Conservation (phyloP, 2,797 vertebrate genomes). For the Petrocephalus sullivani region DNA sequence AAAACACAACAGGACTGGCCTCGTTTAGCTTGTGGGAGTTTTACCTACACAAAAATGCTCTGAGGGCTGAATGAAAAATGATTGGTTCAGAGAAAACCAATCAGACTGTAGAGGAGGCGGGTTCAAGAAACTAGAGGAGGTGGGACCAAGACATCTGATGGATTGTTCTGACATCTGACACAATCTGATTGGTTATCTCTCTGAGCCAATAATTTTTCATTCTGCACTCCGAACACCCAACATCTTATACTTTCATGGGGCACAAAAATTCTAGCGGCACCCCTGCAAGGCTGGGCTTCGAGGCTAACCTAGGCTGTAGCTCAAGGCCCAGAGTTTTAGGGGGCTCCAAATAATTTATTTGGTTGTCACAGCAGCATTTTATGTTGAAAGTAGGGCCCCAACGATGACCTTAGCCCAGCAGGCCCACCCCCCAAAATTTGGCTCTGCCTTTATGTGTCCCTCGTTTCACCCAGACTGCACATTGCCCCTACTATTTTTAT, state of each 20-base stretch:
- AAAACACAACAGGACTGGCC: neutral
- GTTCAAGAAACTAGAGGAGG: no score
- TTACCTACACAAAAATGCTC: no score
- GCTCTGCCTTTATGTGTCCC: neutral
- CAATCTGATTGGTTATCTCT: no score
- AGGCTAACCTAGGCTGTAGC: neutral
- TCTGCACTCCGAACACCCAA: neutral
- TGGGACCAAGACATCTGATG: no score
- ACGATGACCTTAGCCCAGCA: neutral
- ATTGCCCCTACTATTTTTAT: neutral
- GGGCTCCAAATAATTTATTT: neutral
- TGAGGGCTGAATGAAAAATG: no score
- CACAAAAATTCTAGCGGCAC: neutral
- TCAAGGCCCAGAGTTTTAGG: neutral
- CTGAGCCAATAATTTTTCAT: no score
- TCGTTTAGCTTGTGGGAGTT: neutral
- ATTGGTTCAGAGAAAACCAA: no score
- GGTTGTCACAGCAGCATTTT: neutral
- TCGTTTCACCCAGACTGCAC: neutral
- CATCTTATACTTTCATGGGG: neutral
- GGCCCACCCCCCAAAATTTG: neutral
- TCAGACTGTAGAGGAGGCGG: no score
- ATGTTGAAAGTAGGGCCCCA: neutral
- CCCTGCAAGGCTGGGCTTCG: neutral
- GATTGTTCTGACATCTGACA: no score